Base-by-base conservation (phyloP, 2,113 vertebrate species). In the Opisthocomus hoazin region DNA sequence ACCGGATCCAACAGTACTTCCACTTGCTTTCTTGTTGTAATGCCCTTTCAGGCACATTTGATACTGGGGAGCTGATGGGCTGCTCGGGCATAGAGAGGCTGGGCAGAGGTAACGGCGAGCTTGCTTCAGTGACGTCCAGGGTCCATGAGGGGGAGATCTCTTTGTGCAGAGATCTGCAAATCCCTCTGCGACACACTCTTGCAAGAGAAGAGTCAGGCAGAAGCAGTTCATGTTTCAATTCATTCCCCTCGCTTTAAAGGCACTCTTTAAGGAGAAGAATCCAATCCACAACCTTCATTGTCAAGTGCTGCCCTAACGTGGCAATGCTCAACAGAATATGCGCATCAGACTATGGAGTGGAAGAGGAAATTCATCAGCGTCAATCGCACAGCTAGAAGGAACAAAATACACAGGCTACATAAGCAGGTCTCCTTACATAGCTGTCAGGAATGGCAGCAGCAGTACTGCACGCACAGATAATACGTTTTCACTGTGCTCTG, bases 331-430 rank as follows among this genome's bases (percentile, higher is more conserved):
- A 45, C 1, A 61, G 32, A 51, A 70, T 18, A 54, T 2, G 14
- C 50, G 37, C 0, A 0, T 32, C 27, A 71, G 11, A 32, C 34
- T 19, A 15, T 1, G 6, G 11, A 12, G 18, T 13, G 20, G 50
- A 84, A 69, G 43, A 87, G 51, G 15, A 91, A 89, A 54, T 87
- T 53, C 27, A 41, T 80, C 23, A 87, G 5, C 2, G 1, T 5
- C 54, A 54, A 5, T 10, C 20, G 10, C 10, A 74, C 2, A 57
- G 41, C 10, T 46, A 57, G 54, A 45, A 93, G 32, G 58, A 94
- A 83, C 30, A 32, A 81, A 87, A 30, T 6, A 17, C 0, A 4
- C 63, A 73, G 36, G 34, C 24, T 30, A 64, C 0, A 0, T 57
- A 69, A 76, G 69, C 39, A 65, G 39, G 17, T 36, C 54, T 27